Conservation (phyloP, 1,140 invertebrate genomes). For the Drosophila nasuta region DNA sequence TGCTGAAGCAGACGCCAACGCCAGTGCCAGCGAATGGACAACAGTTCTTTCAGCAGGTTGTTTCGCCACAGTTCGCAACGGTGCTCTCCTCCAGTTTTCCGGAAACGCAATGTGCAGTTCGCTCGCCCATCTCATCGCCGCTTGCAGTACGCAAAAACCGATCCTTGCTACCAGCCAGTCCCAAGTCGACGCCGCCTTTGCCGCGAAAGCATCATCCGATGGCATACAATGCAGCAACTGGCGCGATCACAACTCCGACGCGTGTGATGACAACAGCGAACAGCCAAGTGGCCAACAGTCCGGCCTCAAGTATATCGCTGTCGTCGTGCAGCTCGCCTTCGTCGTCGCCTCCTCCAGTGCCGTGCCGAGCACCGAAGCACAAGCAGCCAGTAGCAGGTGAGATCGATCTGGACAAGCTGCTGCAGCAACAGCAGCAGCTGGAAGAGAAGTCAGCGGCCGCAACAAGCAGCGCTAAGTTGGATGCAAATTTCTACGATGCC, state of each 20-base stretch:
- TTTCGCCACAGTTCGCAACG: constrained; percentile 75
- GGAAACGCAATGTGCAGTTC: constrained; percentile 64
- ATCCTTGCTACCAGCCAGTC: constrained; percentile 65
- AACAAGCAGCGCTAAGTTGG: constrained; percentile 69
- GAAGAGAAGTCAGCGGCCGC: constrained; percentile 74
- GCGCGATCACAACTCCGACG: constrained; percentile 65
- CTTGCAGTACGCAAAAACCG: constrained; percentile 72
- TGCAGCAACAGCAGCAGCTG: constrained; percentile 76
- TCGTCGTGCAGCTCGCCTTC: constrained; percentile 80
- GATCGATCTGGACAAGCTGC: constrained; percentile 72
- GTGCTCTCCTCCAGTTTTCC: constrained; percentile 73
- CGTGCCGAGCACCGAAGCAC: constrained; percentile 71
- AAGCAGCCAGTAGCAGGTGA: constrained; percentile 26
- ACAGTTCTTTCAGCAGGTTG: constrained; percentile 75
- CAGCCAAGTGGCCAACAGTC: constrained; percentile 64
- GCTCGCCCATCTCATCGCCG: constrained; percentile 76
- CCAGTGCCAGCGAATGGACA: constrained; percentile 54
- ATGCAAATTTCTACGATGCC: constrained; percentile 82
- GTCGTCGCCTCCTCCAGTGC: constrained; percentile 75
- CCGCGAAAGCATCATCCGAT: constrained; percentile 73
- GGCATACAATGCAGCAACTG: constrained; percentile 75
- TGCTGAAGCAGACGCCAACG: constrained; percentile 56
- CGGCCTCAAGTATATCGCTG: constrained; percentile 74
- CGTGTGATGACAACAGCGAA: constrained; percentile 48
- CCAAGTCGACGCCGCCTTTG: constrained; percentile 79